A percentile compares a stretch with the other conserved stretches of the same genome.
phyloP scores from a whole-genome alignment of 2,797 vertebrate species.

The Pogonophryne albipinna region DNA sequence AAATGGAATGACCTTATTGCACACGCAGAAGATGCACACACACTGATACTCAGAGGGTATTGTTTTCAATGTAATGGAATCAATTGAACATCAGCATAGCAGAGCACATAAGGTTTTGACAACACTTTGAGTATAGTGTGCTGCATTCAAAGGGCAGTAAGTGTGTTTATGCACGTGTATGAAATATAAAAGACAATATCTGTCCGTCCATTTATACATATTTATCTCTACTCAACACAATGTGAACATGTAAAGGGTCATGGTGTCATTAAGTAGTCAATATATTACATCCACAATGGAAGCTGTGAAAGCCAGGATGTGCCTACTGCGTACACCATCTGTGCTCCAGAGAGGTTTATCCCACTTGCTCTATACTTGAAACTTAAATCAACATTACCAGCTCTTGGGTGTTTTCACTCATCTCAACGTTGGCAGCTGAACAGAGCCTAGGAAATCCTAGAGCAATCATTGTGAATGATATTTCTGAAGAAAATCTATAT shows the following conservation, averaged over 20 bases:
- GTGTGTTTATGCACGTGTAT: slow-evolving; percentile 6
- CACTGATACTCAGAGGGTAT: background rate
- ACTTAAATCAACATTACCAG: slow-evolving; percentile 14
- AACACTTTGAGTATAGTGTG: slow-evolving; percentile 20
- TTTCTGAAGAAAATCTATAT: background rate
- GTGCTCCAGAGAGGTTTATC: slow-evolving; percentile 13
- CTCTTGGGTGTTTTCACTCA: slow-evolving; percentile 13
- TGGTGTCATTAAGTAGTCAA: slow-evolving; percentile 12
- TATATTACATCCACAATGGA: slow-evolving; percentile 16
- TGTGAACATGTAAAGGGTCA: background rate
- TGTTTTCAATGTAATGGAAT: slow-evolving; percentile 30
- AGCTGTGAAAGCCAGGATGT: slow-evolving; percentile 15
- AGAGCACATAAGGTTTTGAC: slow-evolving; percentile 17
- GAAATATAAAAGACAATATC: slow-evolving; percentile 12
- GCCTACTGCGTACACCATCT: slow-evolving; percentile 16
- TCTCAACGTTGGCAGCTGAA: slow-evolving; percentile 6
- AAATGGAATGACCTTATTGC: slow-evolving; percentile 54
- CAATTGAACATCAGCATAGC: slow-evolving; percentile 26
- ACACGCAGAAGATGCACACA: background rate
- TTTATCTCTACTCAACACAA: slow-evolving; percentile 5
- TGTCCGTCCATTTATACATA: slow-evolving; percentile 7
- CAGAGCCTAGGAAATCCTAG: background rate
- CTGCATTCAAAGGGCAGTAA: slow-evolving; percentile 23
- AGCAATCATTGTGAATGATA: background rate
- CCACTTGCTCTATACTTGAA: slow-evolving; percentile 6